These are phyloP conservation scores for Chymomyza procnemis DNA, from an alignment of 2,888 invertebrate species.

Conservation along the genomic window DNA sequence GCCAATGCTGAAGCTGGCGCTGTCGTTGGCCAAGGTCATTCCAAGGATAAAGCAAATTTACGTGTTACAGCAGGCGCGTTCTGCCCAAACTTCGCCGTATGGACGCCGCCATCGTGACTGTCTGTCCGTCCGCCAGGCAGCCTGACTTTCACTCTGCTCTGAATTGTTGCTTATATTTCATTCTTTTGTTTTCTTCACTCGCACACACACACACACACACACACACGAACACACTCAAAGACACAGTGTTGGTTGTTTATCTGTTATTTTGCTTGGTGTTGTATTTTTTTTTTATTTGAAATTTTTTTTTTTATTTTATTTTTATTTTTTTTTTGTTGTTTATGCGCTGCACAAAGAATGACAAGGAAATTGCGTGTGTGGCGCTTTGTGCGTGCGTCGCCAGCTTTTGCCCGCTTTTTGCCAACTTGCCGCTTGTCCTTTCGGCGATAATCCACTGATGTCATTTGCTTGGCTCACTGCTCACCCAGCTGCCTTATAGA, in stretches of 20 bases:
- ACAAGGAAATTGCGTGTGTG: slow-evolving; percentile 50
- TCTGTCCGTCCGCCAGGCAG: neutral
- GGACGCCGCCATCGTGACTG: slow-evolving; percentile 18
- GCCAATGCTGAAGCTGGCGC: slow-evolving; percentile 19
- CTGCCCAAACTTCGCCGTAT: slow-evolving; percentile 43
- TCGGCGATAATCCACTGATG: slow-evolving; percentile 68
- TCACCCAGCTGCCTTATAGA: slow-evolving; percentile 23
- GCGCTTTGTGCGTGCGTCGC: slow-evolving; percentile 1
- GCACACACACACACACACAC: slow-evolving; percentile 28
- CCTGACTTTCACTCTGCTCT: neutral
- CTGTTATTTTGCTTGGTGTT: slow-evolving; percentile 24
- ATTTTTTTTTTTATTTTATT: slow-evolving; percentile 30
- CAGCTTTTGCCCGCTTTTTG: neutral
- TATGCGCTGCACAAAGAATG: slow-evolving; percentile 32
- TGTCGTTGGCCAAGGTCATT: slow-evolving; percentile 60
- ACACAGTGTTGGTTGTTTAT: slow-evolving; percentile 14
- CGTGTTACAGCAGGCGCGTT: slow-evolving; percentile 40
- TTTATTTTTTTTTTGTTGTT: slow-evolving; percentile 56
- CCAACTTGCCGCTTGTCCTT: slow-evolving; percentile 23
- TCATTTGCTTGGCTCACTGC: slow-evolving; percentile 62
- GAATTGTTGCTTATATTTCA: slow-evolving; percentile 49
- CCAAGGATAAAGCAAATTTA: slow-evolving; percentile 71
- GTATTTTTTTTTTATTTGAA: slow-evolving; percentile 13
- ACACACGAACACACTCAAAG: neutral
- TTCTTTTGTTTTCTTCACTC: slow-evolving; percentile 55